Evolutionary conservation across 2,797 vertebrate genomes (phyloP), one percentile per base, ranked within the genome.

Genomic region (Novumbra hubbsi): DNA sequence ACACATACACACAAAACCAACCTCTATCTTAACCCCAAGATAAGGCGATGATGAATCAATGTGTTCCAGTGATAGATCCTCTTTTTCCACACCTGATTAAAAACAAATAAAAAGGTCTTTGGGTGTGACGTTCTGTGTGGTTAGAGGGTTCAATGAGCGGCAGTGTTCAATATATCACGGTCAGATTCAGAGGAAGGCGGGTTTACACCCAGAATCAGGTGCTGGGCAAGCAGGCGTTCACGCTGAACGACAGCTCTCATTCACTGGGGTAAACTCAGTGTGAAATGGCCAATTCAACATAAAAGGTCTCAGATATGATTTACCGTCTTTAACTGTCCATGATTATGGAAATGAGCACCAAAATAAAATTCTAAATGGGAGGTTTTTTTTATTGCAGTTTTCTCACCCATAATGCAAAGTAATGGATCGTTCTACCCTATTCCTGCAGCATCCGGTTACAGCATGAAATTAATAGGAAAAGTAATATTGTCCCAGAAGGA

Each of bases 381-480:
- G 57, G 77, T 71, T 21, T 72, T 21, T 72, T 71, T 19, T 57
- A 57, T 15, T 28, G 41, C 11, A 32, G 15, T 11, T 74, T 76
- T 45, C 9, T 11, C 41, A 12, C 41, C 41, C 41, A 12, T 14
- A 45, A 45, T 45, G 41, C 41, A 41, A 28, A 28, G 72, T 14
- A 75, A 76, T 19, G 19, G 69, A 77, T 72, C 62, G 75, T 55
- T 78, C 32, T 8, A n/a, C 34, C 65, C 70, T 65, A 82, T 67
- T 79, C 74, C 77, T 34, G 63, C 71, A 50, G 64, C 41, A 87
- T 85, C 72, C 34, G 27, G 69, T 85, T 79, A 80, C 69, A 74
- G 73, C 71, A 70, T 86, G 72, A 85, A 88, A 87, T 85, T 70
- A 84, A 70, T 74, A 66, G 62, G 57, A 75, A 74, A 76, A 78